Evolutionary conservation across 2,797 vertebrate species (phyloP).

Genomic region (Strix occidentalis): DNA sequence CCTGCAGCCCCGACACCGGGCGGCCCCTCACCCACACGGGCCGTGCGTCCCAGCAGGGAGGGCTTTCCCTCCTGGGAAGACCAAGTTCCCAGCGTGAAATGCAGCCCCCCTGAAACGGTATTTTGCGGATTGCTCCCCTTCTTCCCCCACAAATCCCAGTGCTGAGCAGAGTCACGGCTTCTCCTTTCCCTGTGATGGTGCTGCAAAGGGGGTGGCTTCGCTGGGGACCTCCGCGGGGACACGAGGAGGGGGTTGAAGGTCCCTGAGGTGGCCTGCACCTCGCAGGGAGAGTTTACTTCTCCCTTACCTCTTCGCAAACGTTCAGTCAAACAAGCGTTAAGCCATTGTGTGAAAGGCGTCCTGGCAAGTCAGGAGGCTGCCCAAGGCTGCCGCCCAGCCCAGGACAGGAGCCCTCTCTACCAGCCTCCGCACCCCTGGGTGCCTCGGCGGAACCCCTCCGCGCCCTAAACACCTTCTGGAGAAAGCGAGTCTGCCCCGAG

Average conservation of each 20-base stretch:
- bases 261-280: constrained; percentile 58
- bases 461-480: neutral
- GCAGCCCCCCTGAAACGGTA: neutral
- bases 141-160: neutral
- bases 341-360: neutral
- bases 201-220: neutral
- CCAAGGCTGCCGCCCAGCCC: neutral
- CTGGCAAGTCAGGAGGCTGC: neutral
- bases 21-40: neutral
- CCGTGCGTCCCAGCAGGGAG: neutral
- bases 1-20: neutral
- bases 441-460: neutral
- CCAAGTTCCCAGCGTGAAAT: neutral
- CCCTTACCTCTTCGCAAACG: neutral
- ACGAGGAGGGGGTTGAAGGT: constrained; percentile 66
- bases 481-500: accelerated
- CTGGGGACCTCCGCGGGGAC: neutral
- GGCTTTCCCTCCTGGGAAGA: neutral
- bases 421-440: neutral
- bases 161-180: neutral
- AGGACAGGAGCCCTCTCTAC: neutral
- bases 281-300: neutral
- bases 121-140: neutral
- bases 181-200: neutral
- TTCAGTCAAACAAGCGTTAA: neutral